Conservation (phyloP, 2,888 invertebrate genomes). For the Brachyptera putata region DNA sequence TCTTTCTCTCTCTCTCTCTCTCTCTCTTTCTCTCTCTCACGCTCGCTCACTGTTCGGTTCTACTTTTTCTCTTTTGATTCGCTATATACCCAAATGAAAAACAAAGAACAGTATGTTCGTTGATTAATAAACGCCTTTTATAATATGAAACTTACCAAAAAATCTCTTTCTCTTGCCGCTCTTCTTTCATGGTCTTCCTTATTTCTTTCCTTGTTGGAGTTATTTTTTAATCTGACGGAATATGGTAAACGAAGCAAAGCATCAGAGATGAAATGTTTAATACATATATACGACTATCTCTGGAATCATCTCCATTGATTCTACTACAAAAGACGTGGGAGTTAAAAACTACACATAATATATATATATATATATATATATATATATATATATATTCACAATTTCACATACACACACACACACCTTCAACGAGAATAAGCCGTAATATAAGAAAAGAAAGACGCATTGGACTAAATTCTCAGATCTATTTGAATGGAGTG, state of each 20-base stretch:
- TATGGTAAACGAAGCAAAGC: neutral
- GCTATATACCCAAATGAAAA: conserved; percentile 5
- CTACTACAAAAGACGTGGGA: no score
- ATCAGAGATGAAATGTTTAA: neutral
- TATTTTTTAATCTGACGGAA: neutral
- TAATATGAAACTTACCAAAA: neutral
- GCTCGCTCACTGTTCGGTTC: neutral
- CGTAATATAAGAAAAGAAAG: no score
- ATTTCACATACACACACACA: no score
- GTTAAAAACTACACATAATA: no score
- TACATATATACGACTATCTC: neutral
- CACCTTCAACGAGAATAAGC: no score
- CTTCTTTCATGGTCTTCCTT: neutral
- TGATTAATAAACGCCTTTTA: neutral
- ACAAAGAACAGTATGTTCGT: neutral
- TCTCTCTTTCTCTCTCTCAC: no score
- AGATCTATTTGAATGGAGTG: no score
- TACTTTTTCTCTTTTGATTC: neutral
- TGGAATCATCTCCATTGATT: neutral
- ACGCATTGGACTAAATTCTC: no score
- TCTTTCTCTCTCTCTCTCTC: no score
- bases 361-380: no score
- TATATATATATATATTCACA: no score
- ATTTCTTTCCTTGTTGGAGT: neutral
- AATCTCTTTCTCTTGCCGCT: neutral